These are phyloP conservation scores for Rhinichthys osculus DNA, from an alignment of 2,797 vertebrate genomes.

Conservation along the genomic window DNA sequence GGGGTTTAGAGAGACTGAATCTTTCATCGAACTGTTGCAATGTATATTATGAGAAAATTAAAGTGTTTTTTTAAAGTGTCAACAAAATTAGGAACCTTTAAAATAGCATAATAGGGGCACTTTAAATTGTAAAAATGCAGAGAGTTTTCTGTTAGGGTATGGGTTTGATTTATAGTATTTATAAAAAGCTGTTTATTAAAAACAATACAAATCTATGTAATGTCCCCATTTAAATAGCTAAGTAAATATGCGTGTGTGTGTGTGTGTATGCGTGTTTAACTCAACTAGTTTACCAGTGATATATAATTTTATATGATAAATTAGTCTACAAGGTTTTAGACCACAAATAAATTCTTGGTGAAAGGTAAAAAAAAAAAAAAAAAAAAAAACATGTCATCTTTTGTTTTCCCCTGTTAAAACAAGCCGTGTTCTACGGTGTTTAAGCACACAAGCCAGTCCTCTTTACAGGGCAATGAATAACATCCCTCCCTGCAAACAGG, in stretches of 20 bases:
- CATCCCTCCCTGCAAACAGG: conserved; percentile 53
- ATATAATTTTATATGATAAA: neutral
- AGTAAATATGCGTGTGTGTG: neutral
- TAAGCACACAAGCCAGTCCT: conserved; percentile 47
- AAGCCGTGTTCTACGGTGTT: conserved; percentile 29
- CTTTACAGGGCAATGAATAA: conserved; percentile 42
- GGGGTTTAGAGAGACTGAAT: neutral
- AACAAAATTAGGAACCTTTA: neutral
- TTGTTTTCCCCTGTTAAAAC: conserved; percentile 39
- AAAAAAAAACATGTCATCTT: neutral
- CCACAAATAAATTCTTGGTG: neutral
- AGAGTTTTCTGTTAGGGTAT: neutral
- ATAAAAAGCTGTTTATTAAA: neutral
- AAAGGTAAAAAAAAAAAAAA: neutral
- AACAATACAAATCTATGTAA: neutral
- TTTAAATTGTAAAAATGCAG: neutral
- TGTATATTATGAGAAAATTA: no score
- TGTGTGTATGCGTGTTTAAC: neutral
- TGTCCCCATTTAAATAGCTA: neutral
- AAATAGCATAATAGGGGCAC: neutral
- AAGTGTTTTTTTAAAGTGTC: neutral
- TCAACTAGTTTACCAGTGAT: neutral
- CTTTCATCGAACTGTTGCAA: neutral
- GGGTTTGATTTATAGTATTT: neutral
- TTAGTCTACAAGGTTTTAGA: neutral